phyloP scores from a whole-genome alignment of 2,113 vertebrate genomes.

The Sprattus sprattus region DNA sequence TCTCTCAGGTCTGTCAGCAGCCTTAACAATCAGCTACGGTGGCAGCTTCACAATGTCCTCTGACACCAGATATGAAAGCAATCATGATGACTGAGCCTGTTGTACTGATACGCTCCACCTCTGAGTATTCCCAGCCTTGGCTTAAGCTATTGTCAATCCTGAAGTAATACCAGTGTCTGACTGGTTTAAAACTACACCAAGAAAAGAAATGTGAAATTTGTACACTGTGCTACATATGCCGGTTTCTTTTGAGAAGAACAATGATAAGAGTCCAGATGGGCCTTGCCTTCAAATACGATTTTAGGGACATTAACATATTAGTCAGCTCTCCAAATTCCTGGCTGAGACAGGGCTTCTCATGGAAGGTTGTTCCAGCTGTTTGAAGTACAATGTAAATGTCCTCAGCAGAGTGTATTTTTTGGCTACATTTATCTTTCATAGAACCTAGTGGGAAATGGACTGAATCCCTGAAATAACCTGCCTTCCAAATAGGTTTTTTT shows the following conservation, averaged over 20 bases:
- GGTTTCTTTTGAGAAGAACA: background rate
- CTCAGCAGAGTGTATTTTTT: background rate
- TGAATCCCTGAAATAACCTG: background rate
- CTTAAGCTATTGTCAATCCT: background rate
- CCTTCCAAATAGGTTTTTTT: background rate
- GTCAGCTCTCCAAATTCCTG: background rate
- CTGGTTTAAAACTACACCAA: background rate
- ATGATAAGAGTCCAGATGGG: background rate
- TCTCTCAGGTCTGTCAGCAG: slow-evolving; percentile 2
- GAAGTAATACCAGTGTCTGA: background rate
- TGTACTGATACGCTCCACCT: background rate
- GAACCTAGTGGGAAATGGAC: background rate
- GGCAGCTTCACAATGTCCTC: slow-evolving; percentile 11
- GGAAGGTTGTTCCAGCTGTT: background rate
- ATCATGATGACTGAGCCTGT: background rate
- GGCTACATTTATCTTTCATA: background rate
- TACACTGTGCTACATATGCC: background rate
- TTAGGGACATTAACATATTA: slow-evolving; percentile 16
- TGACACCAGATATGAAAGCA: background rate
- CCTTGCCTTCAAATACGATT: slow-evolving; percentile 16
- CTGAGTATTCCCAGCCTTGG: background rate
- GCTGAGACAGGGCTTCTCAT: background rate
- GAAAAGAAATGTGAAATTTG: background rate
- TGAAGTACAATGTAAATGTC: background rate
- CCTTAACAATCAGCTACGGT: slow-evolving; percentile 10